Conservation (phyloP, 1,140 invertebrate species). For the Ectropis grisescens region DNA sequence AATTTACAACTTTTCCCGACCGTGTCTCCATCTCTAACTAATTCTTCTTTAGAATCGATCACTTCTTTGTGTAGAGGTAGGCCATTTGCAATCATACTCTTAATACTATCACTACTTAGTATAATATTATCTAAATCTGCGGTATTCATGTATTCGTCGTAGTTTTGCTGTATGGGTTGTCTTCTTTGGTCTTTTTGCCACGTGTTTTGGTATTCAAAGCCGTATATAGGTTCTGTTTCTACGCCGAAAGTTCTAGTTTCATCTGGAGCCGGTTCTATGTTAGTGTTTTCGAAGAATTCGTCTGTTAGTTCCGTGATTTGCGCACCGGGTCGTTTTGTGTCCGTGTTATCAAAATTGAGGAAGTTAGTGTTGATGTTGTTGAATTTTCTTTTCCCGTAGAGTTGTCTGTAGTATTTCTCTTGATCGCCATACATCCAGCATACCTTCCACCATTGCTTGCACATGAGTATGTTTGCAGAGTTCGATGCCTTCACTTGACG, state of each 20-base stretch:
- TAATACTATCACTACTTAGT: conserved; percentile 42
- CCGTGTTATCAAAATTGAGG: conserved; percentile 38
- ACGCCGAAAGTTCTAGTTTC: conserved; percentile 35
- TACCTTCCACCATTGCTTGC: conserved; percentile 90
- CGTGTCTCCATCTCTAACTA: conserved; percentile 38
- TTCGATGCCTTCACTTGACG: conserved; percentile 65
- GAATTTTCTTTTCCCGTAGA: conserved; percentile 77
- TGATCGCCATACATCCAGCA: conserved; percentile 89
- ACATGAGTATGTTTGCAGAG: conserved; percentile 81
- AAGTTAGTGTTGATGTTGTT: conserved; percentile 44
- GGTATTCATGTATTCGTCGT: conserved; percentile 32
- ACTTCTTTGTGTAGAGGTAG: conserved; percentile 36
- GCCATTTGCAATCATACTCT: conserved; percentile 46
- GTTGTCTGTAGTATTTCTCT: conserved; percentile 84
- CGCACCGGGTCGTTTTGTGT: conserved; percentile 48
- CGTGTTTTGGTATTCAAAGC: conserved; percentile 32
- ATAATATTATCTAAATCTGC: conserved; percentile 41
- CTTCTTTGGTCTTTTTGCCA: conserved; percentile 65
- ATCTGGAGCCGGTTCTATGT: conserved; percentile 49
- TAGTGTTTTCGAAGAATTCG: conserved; percentile 54
- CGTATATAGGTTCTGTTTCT: conserved; percentile 53
- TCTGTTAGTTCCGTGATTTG: conserved; percentile 65
- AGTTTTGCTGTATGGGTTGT: conserved; percentile 50
- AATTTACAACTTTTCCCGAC: conserved; percentile 45
- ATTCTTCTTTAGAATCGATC: conserved; percentile 48